Conservation (phyloP, 2,113 vertebrate species). For the Neoarius graeffei region DNA sequence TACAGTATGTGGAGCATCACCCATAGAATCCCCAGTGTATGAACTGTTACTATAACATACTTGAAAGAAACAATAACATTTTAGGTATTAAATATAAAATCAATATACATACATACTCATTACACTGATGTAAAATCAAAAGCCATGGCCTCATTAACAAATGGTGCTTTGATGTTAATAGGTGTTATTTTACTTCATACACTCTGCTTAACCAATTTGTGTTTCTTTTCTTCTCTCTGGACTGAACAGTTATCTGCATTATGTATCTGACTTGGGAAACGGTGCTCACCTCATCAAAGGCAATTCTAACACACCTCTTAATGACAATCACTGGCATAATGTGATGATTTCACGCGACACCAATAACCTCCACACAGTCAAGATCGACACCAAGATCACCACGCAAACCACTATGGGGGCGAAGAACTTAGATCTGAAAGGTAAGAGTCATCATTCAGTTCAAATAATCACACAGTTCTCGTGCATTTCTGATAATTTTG, state of each 20-base stretch:
- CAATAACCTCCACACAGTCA: conserved; percentile 97
- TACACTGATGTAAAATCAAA: neutral
- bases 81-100: neutral
- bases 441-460: conserved; percentile 64
- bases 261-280: conserved; percentile 96
- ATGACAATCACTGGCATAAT: conserved; percentile 99
- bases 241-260: conserved; percentile 88
- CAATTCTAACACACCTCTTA: conserved; percentile 97
- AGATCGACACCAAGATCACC: conserved; percentile 98
- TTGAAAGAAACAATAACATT: neutral
- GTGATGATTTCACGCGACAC: conserved; percentile 98
- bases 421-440: conserved; percentile 96
- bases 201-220: neutral
- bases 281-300: conserved; percentile 98
- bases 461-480: neutral
- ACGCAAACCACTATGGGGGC: conserved; percentile 96
- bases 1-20: neutral
- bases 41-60: neutral
- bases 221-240: conserved; percentile 21
- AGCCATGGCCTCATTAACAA: neutral
- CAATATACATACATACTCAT: neutral
- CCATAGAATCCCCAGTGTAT: neutral
- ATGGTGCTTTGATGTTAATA: neutral
- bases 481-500: neutral
- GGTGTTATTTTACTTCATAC: neutral